Percentiles rank a stretch among this genome's conserved stretches.
These are phyloP conservation scores for Pherbina coryleti DNA, from an alignment of 2,888 invertebrate genomes.

Conservation along the genomic window DNA sequence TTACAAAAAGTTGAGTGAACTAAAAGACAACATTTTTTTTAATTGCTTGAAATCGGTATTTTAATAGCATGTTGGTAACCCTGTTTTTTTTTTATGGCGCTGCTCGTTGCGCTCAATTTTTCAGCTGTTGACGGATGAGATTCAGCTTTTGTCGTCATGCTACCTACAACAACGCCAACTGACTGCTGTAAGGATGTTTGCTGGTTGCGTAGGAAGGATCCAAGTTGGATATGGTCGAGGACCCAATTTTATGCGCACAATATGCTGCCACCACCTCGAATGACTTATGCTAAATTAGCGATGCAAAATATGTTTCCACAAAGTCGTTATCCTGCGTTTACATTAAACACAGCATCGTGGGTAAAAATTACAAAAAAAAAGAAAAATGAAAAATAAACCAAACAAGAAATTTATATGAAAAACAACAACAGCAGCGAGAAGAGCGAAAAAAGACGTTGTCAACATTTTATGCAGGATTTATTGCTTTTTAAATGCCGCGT, in stretches of 20 bases:
- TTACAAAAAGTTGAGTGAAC: too few species aligned
- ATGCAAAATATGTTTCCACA: slow-evolving; percentile 61
- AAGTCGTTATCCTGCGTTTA: slow-evolving; percentile 52
- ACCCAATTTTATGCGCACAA: slow-evolving; percentile 44
- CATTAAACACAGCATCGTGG: slow-evolving; percentile 28
- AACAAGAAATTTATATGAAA: background rate
- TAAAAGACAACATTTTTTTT: too few species aligned
- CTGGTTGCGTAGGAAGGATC: too few species aligned
- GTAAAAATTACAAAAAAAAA: slow-evolving; percentile 15
- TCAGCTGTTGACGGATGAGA: slow-evolving; percentile 36
- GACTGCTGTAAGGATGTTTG: too few species aligned
- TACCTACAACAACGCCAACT: too few species aligned
- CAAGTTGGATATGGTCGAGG: background rate
- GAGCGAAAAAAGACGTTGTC: slow-evolving; percentile 34
- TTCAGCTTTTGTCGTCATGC: slow-evolving; percentile 5
- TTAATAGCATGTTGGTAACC: too few species aligned
- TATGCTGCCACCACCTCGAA: slow-evolving; percentile 43
- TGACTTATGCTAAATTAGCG: slow-evolving; percentile 64
- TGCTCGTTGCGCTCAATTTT: background rate
- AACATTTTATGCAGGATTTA: slow-evolving; percentile 64
- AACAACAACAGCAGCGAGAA: slow-evolving; percentile 16
- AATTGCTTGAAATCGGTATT: too few species aligned
- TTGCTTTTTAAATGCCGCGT: slow-evolving; percentile 64
- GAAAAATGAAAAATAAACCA: background rate
- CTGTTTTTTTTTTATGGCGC: too few species aligned